Evolutionary conservation across 2,113 vertebrate species (phyloP).

Genomic region (Alces alces): DNA sequence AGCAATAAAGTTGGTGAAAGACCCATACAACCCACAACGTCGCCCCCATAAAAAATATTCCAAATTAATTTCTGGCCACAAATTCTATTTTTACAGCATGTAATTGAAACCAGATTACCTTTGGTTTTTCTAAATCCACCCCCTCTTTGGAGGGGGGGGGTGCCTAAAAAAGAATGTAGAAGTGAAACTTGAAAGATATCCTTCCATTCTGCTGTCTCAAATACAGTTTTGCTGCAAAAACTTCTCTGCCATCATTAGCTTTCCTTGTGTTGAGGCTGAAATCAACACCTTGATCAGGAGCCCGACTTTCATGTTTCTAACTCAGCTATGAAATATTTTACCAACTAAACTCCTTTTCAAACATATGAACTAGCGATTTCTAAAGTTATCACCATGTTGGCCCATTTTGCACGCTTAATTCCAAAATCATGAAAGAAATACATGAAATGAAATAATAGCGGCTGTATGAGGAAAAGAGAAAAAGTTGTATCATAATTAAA

Average conservation of each 20-base stretch:
- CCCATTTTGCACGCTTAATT: not conserved
- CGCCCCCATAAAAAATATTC: slow-evolving; percentile 72
- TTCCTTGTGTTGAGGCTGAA: not conserved
- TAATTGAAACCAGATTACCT: slow-evolving; percentile 79
- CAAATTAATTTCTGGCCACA: slow-evolving; percentile 79
- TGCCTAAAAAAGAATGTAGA: slow-evolving; percentile 5
- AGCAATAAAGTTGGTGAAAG: slow-evolving; percentile 65
- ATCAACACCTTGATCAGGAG: not conserved
- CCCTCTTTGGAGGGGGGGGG: not conserved
- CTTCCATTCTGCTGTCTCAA: not conserved
- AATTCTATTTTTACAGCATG: slow-evolving; percentile 69
- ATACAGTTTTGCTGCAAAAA: slow-evolving; percentile 30
- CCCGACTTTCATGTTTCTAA: not conserved
- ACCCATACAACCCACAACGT: slow-evolving; percentile 2
- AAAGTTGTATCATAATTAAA: not conserved
- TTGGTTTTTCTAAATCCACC: not conserved
- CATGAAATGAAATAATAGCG: not conserved
- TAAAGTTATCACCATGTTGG: not conserved
- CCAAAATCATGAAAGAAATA: not conserved
- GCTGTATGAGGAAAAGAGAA: not conserved
- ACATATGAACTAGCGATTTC: not conserved
- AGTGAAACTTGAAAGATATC: slow-evolving; percentile 51
- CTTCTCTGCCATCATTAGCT: not conserved
- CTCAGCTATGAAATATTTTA: not conserved
- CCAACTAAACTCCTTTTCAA: not conserved